Conservation (phyloP, 2,888 invertebrate species). For the Neoascia interrupta region DNA sequence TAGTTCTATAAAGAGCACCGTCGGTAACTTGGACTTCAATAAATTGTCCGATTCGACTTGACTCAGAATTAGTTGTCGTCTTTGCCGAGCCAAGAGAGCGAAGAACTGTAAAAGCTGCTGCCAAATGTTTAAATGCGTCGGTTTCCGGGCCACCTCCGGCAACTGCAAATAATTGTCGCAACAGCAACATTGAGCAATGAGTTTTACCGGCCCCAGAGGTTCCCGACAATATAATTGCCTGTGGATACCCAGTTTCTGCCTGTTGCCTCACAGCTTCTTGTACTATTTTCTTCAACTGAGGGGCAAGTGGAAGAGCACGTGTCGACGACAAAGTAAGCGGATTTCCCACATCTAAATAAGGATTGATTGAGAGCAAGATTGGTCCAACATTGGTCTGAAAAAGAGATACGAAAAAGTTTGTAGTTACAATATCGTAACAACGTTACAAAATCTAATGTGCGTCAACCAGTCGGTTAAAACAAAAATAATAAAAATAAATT, state of each 20-base stretch:
- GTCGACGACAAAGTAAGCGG: conserved; percentile 92
- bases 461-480: no score
- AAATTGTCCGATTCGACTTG: conserved; percentile 96
- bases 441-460: no score
- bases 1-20: conserved; percentile 95
- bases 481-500: no score
- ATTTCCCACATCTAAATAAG: conserved; percentile 92
- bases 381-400: conserved; percentile 94
- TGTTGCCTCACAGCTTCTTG: conserved; percentile 96
- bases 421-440: no score
- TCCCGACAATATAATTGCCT: conserved; percentile 95
- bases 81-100: conserved; percentile 94
- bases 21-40: conserved; percentile 98
- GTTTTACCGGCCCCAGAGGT: conserved; percentile 96
- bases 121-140: conserved; percentile 96
- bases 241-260: conserved; percentile 96
- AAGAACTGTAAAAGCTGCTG: conserved; percentile 96
- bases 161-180: conserved; percentile 94
- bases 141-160: conserved; percentile 97
- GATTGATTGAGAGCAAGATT: conserved; percentile 93
- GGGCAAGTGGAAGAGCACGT: conserved; percentile 85
- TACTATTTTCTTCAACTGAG: conserved; percentile 93
- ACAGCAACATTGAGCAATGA: conserved; percentile 92
- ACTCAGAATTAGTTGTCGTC: conserved; percentile 93
- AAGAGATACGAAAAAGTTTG: no score